Evolutionary conservation across 2,113 vertebrate species (phyloP).

Genomic region (Anhinga rufa): DNA sequence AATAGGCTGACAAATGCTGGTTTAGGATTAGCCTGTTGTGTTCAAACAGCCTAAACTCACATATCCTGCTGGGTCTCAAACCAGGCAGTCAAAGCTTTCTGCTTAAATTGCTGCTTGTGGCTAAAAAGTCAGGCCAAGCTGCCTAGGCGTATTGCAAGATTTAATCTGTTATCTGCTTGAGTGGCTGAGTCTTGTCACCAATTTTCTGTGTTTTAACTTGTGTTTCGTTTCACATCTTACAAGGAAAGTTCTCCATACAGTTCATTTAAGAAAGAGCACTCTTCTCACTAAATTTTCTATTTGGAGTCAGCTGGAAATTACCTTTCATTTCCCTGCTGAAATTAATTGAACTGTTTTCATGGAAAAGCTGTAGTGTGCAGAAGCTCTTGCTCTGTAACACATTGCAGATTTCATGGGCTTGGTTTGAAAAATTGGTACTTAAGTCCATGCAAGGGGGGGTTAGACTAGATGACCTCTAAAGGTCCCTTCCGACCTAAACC

Average conservation of each 20-base stretch:
- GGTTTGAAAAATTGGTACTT: not conserved
- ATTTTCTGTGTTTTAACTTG: not conserved
- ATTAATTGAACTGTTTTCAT: not conserved
- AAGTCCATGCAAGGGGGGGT: not conserved
- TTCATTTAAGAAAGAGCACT: not conserved
- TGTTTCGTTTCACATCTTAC: not conserved
- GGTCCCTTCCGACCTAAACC: too few species aligned
- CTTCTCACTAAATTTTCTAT: not conserved
- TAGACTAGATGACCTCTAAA: too few species aligned
- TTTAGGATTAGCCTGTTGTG: not conserved
- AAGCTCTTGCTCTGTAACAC: not conserved
- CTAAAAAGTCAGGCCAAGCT: not conserved
- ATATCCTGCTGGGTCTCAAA: not conserved
- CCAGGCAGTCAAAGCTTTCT: not conserved
- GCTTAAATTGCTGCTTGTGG: not conserved
- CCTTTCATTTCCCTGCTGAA: not conserved
- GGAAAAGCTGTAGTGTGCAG: not conserved
- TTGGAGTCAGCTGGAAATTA: not conserved
- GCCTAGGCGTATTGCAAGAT: not conserved
- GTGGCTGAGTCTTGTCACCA: not conserved
- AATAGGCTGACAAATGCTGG: not conserved
- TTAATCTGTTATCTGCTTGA: not conserved
- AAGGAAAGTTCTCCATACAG: fast-evolving
- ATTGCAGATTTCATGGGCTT: not conserved
- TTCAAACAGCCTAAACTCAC: not conserved